phyloP scores from a whole-genome alignment of 1,140 invertebrate genomes.

The Papilio polyxenes region DNA sequence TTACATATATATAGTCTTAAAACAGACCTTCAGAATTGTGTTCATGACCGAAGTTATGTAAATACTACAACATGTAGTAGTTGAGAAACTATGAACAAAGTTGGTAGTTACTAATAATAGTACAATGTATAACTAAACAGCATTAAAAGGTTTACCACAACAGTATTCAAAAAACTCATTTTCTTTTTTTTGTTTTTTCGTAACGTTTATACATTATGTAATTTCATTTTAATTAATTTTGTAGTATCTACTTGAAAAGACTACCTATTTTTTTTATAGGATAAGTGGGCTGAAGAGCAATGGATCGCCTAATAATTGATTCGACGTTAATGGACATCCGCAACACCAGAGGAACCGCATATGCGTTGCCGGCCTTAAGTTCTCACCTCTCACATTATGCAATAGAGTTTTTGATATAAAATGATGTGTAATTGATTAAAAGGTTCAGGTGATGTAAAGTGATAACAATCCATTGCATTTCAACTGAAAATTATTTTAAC shows the following conservation, averaged over 20 bases:
- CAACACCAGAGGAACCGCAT: too few species aligned
- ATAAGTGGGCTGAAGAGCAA: too few species aligned
- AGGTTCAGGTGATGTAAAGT: background rate
- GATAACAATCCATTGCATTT: background rate
- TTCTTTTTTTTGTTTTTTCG: background rate
- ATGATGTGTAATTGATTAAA: too few species aligned
- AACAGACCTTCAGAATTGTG: background rate
- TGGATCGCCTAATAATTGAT: too few species aligned
- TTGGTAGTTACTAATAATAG: background rate
- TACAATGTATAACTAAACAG: background rate
- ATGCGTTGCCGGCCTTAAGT: too few species aligned
- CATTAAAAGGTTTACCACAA: background rate
- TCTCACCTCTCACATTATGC: too few species aligned
- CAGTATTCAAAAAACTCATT: background rate
- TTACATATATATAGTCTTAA: slow-evolving; percentile 10
- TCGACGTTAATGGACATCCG: too few species aligned
- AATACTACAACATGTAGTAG: background rate
- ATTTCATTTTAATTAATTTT: background rate
- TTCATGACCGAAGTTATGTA: background rate
- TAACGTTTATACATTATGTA: background rate
- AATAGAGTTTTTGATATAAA: too few species aligned
- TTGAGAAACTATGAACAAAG: background rate
- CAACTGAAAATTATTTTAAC: too few species aligned
- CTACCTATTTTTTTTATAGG: too few species aligned
- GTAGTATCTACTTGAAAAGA: background rate